Percentiles rank a stretch among this genome's conserved stretches.
These are phyloP conservation scores for Tenrec ecaudatus DNA, from an alignment of 2,113 vertebrate species.

Conservation along the genomic window DNA sequence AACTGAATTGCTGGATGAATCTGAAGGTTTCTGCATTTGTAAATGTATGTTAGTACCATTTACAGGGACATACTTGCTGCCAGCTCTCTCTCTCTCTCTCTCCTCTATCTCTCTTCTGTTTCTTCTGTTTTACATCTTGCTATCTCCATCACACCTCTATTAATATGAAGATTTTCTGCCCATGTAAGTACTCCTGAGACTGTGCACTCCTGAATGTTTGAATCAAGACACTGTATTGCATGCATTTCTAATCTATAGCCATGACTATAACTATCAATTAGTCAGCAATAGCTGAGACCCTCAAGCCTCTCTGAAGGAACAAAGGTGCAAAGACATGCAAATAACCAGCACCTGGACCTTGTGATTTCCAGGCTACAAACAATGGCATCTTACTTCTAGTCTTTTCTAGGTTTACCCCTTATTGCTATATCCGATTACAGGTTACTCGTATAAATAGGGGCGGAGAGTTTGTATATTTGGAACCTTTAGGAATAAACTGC, in stretches of 20 bases:
- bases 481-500: conserved; percentile 72
- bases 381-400: conserved; percentile 65
- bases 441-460: conserved; percentile 70
- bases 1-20: conserved; percentile 86
- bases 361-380: conserved; percentile 83
- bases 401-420: conserved; percentile 65
- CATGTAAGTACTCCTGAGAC: conserved; percentile 81
- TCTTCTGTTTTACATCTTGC: conserved; percentile 86
- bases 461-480: conserved; percentile 36
- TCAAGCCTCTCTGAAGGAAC: conserved; percentile 83
- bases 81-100: conserved; percentile 84
- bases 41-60: conserved; percentile 86
- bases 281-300: conserved; percentile 85
- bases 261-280: conserved; percentile 88
- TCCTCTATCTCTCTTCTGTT: conserved; percentile 56
- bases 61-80: conserved; percentile 85
- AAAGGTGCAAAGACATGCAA: conserved; percentile 85
- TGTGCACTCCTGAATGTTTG: conserved; percentile 83
- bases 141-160: conserved; percentile 85
- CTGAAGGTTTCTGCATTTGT: conserved; percentile 87
- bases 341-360: conserved; percentile 83
- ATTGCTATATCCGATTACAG: conserved; percentile 69
- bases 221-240: conserved; percentile 84
- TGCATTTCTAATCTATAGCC: conserved; percentile 85
- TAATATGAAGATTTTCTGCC: conserved; percentile 85